phyloP scores from a whole-genome alignment of 2,888 invertebrate genomes.

The Eristalinus aeneus region DNA sequence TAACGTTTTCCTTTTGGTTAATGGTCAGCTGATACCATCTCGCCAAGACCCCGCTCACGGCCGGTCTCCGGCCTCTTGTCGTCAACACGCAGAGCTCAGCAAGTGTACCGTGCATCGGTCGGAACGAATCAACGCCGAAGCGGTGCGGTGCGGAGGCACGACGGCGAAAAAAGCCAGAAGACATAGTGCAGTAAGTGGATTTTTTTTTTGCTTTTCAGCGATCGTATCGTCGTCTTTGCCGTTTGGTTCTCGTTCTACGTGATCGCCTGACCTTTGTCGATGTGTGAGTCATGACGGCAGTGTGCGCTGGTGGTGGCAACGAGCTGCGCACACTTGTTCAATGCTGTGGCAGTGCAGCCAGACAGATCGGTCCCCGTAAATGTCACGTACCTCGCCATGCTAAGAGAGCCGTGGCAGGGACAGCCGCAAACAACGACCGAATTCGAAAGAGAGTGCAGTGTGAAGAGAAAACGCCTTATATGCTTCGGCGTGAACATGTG shows the following conservation, averaged over 20 bases:
- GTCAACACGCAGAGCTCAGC: neutral
- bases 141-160: neutral
- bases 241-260: slow-evolving; percentile 30
- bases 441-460: slow-evolving; percentile 20
- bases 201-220: neutral
- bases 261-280: slow-evolving; percentile 65
- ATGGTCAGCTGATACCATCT: slow-evolving; percentile 65
- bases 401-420: slow-evolving; percentile 11
- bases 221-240: neutral
- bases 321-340: slow-evolving; percentile 30
- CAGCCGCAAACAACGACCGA: too few species aligned
- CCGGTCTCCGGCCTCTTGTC: neutral
- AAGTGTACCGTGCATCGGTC: neutral
- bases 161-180: neutral
- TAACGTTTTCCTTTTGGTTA: slow-evolving; percentile 44
- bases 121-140: neutral
- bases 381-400: neutral
- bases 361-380: slow-evolving; percentile 52
- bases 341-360: slow-evolving; percentile 38
- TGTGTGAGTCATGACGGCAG: slow-evolving; percentile 52
- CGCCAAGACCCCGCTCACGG: slow-evolving; percentile 26
- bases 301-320: neutral
- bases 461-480: neutral
- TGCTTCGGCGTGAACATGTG: neutral
- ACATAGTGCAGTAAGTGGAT: slow-evolving; percentile 18